Base-by-base conservation (phyloP, 2,797 vertebrate genomes). In the Helarctos malayanus region DNA sequence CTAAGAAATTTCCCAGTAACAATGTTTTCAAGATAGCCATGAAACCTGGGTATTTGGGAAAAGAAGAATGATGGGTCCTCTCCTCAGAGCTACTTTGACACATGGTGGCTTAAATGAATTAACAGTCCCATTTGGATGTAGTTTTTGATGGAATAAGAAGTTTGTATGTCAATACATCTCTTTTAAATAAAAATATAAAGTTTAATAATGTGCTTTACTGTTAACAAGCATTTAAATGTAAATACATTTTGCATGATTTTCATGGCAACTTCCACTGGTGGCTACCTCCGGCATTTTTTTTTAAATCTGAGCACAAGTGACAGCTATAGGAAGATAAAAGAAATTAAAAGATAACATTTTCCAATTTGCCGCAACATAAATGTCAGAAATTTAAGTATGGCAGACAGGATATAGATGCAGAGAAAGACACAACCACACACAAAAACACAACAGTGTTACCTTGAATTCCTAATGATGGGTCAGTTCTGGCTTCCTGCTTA, bases 111-210 rank as follows among this genome's bases (percentile, higher is more conserved):
- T 59, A 84, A 69, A 73, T 47, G 52, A 75, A 91, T 45, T 69
- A 87, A 94, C 61, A 90, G 61, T 76, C 45, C 38, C 29, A 78
- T 71, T 19, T 79, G 27, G 21, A 87, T 8, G 1, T 49, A 91
- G 41, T 49, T 79, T 52, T 25, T 81, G 12, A 61, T 56, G 25
- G 8, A 18, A 69, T 88, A 84, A 79, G 2, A 89, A 84, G 83
- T 80, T 18, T 81, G 7, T 73, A 13, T 94, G 35, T 59, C 49
- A 83, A 73, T 11, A 94, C 0, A 59, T 21, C 45, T 68, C 15
- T 65, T 54, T 25, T 65, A 94, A 89, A 90, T 54, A 97, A 68
- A 94, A 92, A 80, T 19, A 85, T n/a, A 59, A 61, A 75, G 41
- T 79, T 68, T 79, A 68, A 85, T 5, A 87, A 80, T 13, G 16